Base-by-base conservation (phyloP, 2,888 invertebrate species). In the Lasioglossum figueresi region DNA sequence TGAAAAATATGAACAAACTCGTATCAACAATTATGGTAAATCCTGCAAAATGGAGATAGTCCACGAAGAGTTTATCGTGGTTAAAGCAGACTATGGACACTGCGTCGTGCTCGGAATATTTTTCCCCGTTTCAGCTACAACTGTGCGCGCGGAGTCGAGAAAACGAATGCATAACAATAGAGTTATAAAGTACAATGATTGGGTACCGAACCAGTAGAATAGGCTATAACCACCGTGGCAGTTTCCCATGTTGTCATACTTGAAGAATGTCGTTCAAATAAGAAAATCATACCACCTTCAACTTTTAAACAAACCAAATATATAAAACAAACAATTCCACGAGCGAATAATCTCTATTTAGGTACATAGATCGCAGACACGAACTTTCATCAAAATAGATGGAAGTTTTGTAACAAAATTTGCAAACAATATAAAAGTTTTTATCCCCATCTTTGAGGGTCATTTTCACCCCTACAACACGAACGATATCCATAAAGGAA, bases 141-240 rank as follows among this genome's bases (percentile, higher is more conserved):
- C 31, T 31, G 27, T 45, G 4, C 19, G n/a, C 37, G 4, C 37
- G 1, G 40, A 10, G 1, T 8, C 71, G n/a, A 45, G 45, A 5
- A 71, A 71, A 71, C 27, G 45, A 27, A 72, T 16, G 16, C 31
- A 31, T 45, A 45, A 72, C 71, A 72, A 72, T 45, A 16, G 71
- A 72, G 71, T 6, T 72, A 45, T 72, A 72, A 56, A 74, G 74
- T 74, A 37, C n/a, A 56, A 74, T 56, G 45, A 45, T 66, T 66
- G 66, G 34, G 19, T 37, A 66, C 34, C 19, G 34, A 66, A 66
- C 66, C 2, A 31, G 31, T 16, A 31, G 45, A 72, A 72, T 72
- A 16, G 71, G 45, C 71, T 12, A 45, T 72, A 72, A 72, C n/a
- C 43, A 43, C 31, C 19, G 71, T 72, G 19, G 19, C 71, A 72